These are phyloP conservation scores for Cheiracanthium punctorium DNA, from an alignment of 2,888 invertebrate genomes.

Conservation along the genomic window DNA sequence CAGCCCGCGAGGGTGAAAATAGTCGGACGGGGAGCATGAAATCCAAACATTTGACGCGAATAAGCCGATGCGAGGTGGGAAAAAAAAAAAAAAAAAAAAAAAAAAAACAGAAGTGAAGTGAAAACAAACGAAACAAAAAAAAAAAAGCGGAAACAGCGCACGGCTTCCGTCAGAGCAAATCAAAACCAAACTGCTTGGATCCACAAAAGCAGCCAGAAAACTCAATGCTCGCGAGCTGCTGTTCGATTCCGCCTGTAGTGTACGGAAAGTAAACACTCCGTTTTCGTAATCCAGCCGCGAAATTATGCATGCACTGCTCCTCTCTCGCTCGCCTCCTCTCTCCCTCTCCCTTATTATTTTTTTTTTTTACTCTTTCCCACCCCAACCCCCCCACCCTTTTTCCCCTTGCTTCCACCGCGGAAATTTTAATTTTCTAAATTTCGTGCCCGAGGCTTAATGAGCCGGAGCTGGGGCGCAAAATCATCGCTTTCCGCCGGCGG, in stretches of 20 bases:
- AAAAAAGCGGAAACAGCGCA: not conserved
- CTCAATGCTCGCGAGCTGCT: not conserved
- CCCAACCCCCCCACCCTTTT: too few species aligned
- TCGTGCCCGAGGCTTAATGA: not conserved
- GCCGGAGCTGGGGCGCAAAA: not conserved
- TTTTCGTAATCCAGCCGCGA: not conserved
- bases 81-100: not conserved
- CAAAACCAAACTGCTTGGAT: not conserved
- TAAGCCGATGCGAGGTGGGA: not conserved
- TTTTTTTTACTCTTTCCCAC: too few species aligned
- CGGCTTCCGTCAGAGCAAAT: not conserved
- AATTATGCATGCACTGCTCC: not conserved
- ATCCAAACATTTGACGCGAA: not conserved
- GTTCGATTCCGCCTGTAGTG: not conserved
- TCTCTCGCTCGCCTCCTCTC: not conserved
- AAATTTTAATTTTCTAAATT: slow-evolving; percentile 15
- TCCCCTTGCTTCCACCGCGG: not conserved
- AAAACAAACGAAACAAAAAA: not conserved
- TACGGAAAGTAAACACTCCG: not conserved
- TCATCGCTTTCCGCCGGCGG: not conserved
- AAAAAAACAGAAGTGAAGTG: not conserved
- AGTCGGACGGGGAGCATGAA: not conserved
- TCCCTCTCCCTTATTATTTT: not conserved
- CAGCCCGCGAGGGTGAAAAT: not conserved
- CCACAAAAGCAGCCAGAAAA: not conserved